phyloP scores from a whole-genome alignment of 2,113 vertebrate species.

The Sarotherodon lohbergeri region DNA sequence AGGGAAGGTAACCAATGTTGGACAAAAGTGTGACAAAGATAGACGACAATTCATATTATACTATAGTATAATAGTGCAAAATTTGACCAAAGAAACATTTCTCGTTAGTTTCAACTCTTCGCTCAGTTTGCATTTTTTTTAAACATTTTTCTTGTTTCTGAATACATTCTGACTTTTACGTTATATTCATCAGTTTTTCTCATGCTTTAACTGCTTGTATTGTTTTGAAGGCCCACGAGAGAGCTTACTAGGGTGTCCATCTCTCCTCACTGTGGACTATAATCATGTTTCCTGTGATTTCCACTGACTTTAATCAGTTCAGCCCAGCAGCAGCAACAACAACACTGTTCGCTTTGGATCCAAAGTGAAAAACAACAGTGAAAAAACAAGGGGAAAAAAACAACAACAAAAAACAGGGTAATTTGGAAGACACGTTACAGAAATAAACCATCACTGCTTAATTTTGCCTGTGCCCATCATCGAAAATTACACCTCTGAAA shows the following conservation, averaged over 20 bases:
- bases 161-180: neutral
- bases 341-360: neutral
- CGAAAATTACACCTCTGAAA: neutral
- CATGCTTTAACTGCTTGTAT: neutral
- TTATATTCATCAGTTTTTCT: neutral
- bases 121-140: neutral
- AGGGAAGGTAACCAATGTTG: neutral
- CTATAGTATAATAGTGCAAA: neutral
- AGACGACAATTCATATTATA: neutral
- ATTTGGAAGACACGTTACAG: neutral
- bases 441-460: neutral
- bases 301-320: slow-evolving; percentile 8
- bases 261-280: neutral
- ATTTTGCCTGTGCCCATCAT: neutral
- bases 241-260: neutral
- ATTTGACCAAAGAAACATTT: neutral
- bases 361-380: neutral
- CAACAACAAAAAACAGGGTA: neutral
- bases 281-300: slow-evolving; percentile 35
- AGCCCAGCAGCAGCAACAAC: neutral
- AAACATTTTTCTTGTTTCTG: neutral
- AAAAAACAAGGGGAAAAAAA: neutral
- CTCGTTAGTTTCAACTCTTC: neutral
- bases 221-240: neutral
- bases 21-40: neutral